phyloP scores from a whole-genome alignment of 2,888 invertebrate genomes.

The Myopa testacea region DNA sequence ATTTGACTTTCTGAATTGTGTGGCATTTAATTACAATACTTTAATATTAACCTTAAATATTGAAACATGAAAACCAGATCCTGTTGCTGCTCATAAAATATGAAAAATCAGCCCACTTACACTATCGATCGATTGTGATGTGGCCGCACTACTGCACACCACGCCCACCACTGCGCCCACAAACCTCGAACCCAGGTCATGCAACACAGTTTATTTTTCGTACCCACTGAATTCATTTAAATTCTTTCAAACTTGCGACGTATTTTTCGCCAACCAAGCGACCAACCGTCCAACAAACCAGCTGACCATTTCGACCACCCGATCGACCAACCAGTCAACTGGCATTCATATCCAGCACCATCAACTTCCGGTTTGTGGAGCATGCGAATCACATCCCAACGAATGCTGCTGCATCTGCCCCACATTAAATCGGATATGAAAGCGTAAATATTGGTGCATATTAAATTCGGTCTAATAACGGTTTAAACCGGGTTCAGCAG shows the following conservation, averaged over 20 bases:
- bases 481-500: constrained; percentile 3
- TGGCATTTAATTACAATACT: too few relatives aligned
- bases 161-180: too few relatives aligned
- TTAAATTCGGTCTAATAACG: constrained; percentile 29
- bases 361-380: neutral
- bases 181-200: too few relatives aligned
- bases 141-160: too few relatives aligned
- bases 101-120: too few relatives aligned
- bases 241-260: neutral
- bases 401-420: neutral
- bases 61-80: too few relatives aligned
- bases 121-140: too few relatives aligned
- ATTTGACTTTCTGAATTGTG: too few relatives aligned
- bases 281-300: neutral
- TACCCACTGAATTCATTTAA: constrained; percentile 1
- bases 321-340: neutral
- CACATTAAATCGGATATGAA: constrained; percentile 7
- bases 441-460: constrained; percentile 12
- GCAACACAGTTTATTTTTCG: neutral
- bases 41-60: too few relatives aligned
- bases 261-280: neutral
- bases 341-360: neutral
- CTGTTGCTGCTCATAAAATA: too few relatives aligned
- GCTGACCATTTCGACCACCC: neutral
- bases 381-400: neutral